Percentiles rank a stretch among this genome's conserved stretches.
phyloP scores from a whole-genome alignment of 1,140 invertebrate genomes.

The Caenorhabditis inopinata region DNA sequence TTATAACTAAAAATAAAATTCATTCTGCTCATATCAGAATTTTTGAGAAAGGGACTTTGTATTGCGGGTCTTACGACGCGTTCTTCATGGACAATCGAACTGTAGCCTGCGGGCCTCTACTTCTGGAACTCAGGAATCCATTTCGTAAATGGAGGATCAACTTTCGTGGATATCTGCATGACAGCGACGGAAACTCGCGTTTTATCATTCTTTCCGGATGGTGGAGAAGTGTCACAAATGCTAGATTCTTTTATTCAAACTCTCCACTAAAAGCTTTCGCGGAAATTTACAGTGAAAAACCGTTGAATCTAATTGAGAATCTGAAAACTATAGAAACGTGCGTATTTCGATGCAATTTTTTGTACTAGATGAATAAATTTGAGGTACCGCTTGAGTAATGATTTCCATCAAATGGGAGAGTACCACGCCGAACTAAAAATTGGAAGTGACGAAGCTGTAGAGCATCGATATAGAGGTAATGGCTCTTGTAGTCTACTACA shows the following conservation, averaged over 20 bases:
- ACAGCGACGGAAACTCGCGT: background rate
- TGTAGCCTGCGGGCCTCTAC: conserved; percentile 26
- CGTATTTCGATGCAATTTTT: background rate
- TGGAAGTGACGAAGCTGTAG: background rate
- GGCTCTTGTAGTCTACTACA: background rate
- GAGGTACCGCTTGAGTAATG: background rate
- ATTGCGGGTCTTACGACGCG: conserved; percentile 7
- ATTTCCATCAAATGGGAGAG: conserved; percentile 29
- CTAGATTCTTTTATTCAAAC: conserved; percentile 30
- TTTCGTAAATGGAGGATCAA: conserved; percentile 39
- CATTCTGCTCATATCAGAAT: background rate
- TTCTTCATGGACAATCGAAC: background rate
- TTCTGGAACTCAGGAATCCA: conserved; percentile 34
- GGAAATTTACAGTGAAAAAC: background rate
- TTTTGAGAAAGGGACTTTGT: background rate
- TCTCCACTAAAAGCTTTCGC: background rate
- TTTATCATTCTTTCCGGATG: conserved; percentile 38
- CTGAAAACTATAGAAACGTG: background rate
- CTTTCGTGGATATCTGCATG: conserved; percentile 33
- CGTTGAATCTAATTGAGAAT: background rate
- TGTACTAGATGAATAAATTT: background rate
- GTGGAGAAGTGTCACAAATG: conserved; percentile 37
- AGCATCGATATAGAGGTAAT: conserved; percentile 12
- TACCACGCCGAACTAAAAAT: conserved; percentile 27
- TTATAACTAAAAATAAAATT: background rate